A percentile compares a stretch with the other conserved stretches of the same genome.
Evolutionary conservation across 2,113 vertebrate species (phyloP).

Genomic region (Cyanoramphus novaezelandiae): DNA sequence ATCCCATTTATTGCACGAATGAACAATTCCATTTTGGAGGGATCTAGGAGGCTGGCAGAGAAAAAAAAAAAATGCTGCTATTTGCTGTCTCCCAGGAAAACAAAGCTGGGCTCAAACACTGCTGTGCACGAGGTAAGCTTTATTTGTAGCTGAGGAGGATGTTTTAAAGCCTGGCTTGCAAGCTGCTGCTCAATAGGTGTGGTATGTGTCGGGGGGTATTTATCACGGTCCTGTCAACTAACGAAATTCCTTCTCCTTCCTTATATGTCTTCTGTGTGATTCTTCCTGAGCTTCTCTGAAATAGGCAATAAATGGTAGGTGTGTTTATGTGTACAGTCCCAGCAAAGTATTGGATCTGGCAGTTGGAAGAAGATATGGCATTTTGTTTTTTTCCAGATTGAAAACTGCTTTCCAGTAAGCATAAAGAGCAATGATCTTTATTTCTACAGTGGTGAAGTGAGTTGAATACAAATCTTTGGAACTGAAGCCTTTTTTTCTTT

Average conservation of each 20-base stretch:
- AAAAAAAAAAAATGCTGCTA: neutral
- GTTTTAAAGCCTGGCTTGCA: neutral
- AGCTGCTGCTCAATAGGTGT: neutral
- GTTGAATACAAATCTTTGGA: slow-evolving; percentile 63
- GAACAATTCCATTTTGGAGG: neutral
- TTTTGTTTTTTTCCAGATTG: slow-evolving; percentile 50
- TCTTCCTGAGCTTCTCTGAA: slow-evolving; percentile 11
- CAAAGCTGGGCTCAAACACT: neutral
- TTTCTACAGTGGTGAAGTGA: slow-evolving; percentile 46
- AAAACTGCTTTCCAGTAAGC: slow-evolving; percentile 63
- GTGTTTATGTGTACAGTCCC: neutral
- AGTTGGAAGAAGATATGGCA: slow-evolving; percentile 40
- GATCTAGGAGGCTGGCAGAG: neutral
- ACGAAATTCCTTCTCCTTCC: slow-evolving; percentile 1
- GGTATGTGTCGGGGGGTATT: neutral
- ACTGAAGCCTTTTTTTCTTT: slow-evolving; percentile 55
- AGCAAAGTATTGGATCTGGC: slow-evolving; percentile 32
- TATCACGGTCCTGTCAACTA: neutral
- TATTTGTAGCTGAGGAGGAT: neutral
- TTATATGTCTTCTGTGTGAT: neutral
- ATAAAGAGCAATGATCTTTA: slow-evolving; percentile 68
- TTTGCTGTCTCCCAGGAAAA: neutral
- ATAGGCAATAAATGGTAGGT: slow-evolving; percentile 15
- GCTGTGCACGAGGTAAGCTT: neutral
- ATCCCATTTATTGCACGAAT: neutral